These are phyloP conservation scores for Epinotia demarniana DNA, from an alignment of 2,888 invertebrate species.

Conservation along the genomic window DNA sequence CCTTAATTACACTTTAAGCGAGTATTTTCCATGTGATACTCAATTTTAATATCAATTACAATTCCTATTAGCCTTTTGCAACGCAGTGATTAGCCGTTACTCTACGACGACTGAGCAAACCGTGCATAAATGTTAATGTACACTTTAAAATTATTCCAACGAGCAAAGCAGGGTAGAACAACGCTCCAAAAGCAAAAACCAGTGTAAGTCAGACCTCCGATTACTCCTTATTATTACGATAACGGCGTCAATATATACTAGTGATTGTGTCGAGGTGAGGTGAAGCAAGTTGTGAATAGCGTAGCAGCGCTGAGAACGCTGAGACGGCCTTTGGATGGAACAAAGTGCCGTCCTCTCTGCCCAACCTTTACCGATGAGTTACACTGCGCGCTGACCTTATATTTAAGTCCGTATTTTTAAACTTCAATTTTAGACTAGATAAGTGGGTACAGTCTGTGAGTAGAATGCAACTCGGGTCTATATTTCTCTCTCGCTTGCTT, in stretches of 20 bases:
- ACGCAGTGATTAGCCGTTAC: conserved; percentile 16
- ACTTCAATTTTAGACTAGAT: too few species aligned
- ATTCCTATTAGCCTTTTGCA: conserved; percentile 13
- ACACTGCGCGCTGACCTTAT: conserved; percentile 24
- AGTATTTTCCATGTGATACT: background rate
- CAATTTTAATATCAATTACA: conserved; percentile 2
- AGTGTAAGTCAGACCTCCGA: background rate
- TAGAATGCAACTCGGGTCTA: too few species aligned
- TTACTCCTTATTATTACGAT: background rate
- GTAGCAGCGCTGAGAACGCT: background rate
- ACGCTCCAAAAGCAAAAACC: background rate
- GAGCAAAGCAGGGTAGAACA: conserved; percentile 4
- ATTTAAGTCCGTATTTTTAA: too few species aligned
- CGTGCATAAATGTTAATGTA: conserved; percentile 40
- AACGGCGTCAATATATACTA: background rate
- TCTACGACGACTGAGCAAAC: conserved; percentile 23
- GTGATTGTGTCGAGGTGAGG: background rate
- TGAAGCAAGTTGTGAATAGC: background rate
- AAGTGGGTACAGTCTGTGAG: too few species aligned
- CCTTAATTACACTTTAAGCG: background rate
- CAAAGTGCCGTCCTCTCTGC: conserved; percentile 50
- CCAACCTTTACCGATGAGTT: conserved; percentile 33
- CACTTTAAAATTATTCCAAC: conserved; percentile 37
- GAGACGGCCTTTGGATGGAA: conserved; percentile 48
- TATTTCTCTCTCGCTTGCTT: too few species aligned